Percentiles rank a stretch among this genome's conserved stretches.
Conservation (phyloP, 2,113 vertebrate species). For the Macrotis lagotis region DNA sequence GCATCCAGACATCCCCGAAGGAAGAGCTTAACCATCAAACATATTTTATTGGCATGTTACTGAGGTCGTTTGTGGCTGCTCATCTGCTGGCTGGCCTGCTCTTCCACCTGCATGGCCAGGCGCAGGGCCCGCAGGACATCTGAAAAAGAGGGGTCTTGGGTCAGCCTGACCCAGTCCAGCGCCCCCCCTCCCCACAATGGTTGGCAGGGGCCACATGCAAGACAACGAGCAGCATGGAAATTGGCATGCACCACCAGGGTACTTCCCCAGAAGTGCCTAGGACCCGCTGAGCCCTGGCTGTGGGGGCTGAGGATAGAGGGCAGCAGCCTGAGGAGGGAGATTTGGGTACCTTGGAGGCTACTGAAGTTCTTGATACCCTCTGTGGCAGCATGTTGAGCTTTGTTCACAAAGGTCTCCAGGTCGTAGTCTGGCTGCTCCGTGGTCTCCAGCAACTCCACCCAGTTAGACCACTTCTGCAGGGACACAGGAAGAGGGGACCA, state of each 20-base stretch:
- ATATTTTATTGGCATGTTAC: slow-evolving; percentile 75
- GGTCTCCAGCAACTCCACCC: slow-evolving; percentile 81
- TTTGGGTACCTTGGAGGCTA: slow-evolving; percentile 77
- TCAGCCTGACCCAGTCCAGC: not conserved
- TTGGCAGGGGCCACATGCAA: too few relatives aligned
- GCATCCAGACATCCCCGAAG: not conserved
- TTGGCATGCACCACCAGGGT: not conserved
- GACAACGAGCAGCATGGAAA: not conserved
- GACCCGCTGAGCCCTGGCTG: not conserved
- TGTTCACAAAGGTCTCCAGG: slow-evolving; percentile 83
- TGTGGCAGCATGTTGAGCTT: slow-evolving; percentile 76
- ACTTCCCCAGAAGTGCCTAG: rapidly evolving
- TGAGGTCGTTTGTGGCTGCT: slow-evolving; percentile 75
- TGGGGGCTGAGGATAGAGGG: not conserved
- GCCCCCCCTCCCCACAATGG: not conserved
- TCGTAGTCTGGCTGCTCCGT: slow-evolving; percentile 84
- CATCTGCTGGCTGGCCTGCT: slow-evolving; percentile 86
- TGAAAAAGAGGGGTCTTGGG: slow-evolving; percentile 53
- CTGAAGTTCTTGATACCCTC: slow-evolving; percentile 76
- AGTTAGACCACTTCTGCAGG: slow-evolving; percentile 76
- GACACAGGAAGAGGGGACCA: slow-evolving; percentile 33
- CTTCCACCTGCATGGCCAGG: slow-evolving; percentile 84
- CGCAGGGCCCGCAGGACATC: slow-evolving; percentile 81
- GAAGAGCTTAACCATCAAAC: slow-evolving; percentile 36
- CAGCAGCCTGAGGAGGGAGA: not conserved